Evolutionary conservation across 1,140 invertebrate species (phyloP), one percentile per base, ranked within the genome.

Genomic region (Pseudomyrmex concolor): DNA sequence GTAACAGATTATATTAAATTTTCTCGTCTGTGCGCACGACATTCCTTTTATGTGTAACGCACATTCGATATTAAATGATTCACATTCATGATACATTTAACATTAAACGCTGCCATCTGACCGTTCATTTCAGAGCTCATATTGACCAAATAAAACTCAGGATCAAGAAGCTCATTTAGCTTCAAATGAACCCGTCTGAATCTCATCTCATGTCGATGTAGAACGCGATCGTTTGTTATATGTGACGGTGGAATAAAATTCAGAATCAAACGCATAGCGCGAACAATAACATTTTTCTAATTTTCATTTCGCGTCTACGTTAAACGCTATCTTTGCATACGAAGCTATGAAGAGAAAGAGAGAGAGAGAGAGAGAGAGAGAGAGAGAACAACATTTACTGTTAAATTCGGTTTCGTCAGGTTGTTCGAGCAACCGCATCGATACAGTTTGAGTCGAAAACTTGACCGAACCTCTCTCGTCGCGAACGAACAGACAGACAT

Each of bases 381-480:
- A 22, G 34, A 34, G 66, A 34, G 17, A 12, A 17, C 19, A 34
- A 17, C 25, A 25, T 19, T 76, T 45, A 22, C 15, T 19, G 17
- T 67, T 19, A 17, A 54, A 55, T 74, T 50, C 19, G 15, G 19
- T n/a, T 34, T 59, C 55, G 55, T 19, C 17, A 43, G 62, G 54
- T 78, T 78, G 48, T 15, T 3, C 19, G 25, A 17, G 54, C 34
- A 51, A 70, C 64, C 66, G 43, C 66, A 50, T 50, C 66, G 19
- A 34, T 59, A 80, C 64, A 34, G 54, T 80, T 34, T 17, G 19
- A 60, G 15, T 71, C 43, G 66, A 80, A 70, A 80, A 80, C 54
- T 60, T 45, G 55, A 15, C 60, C 57, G 60, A 43, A 66, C 45
- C 19, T 5, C 22, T 9, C 17, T 68, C 76, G 66, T 71, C 66